Evolutionary conservation across 2,113 vertebrate species (phyloP).

Genomic region (Peucedramus taeniatus): DNA sequence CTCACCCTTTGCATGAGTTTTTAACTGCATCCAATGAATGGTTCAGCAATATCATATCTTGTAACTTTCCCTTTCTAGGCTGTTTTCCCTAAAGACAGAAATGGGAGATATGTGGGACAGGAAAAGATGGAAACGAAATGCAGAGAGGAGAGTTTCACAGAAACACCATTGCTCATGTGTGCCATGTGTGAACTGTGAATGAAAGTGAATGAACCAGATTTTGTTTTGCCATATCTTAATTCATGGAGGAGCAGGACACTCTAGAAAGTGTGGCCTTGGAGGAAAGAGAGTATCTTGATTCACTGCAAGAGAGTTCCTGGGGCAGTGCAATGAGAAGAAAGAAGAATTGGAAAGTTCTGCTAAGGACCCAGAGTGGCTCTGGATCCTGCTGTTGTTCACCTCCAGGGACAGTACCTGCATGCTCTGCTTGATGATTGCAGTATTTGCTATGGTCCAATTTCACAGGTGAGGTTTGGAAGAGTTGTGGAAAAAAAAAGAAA

Average conservation of each 20-base stretch:
- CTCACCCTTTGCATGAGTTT: neutral
- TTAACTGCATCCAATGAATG: neutral
- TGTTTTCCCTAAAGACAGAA: neutral
- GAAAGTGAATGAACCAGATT: neutral
- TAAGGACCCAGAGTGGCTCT: neutral
- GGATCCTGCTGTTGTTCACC: accelerated
- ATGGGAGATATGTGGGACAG: neutral
- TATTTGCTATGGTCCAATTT: neutral
- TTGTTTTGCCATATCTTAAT: neutral
- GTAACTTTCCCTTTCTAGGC: neutral
- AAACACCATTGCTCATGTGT: neutral
- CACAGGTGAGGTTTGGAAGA: neutral
- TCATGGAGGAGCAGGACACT: neutral
- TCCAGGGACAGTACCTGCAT: neutral
- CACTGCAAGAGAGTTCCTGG: neutral
- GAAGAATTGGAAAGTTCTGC: neutral
- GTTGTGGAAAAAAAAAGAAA: accelerated
- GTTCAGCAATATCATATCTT: neutral
- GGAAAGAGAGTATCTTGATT: neutral
- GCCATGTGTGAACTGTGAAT: neutral
- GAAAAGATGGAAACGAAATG: neutral
- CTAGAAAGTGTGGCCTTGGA: neutral
- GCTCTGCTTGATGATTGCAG: neutral
- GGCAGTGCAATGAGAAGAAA: neutral
- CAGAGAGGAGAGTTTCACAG: neutral